Evolutionary conservation across 2,797 vertebrate genomes (phyloP).

Genomic region (Lagocephalus sceleratus): DNA sequence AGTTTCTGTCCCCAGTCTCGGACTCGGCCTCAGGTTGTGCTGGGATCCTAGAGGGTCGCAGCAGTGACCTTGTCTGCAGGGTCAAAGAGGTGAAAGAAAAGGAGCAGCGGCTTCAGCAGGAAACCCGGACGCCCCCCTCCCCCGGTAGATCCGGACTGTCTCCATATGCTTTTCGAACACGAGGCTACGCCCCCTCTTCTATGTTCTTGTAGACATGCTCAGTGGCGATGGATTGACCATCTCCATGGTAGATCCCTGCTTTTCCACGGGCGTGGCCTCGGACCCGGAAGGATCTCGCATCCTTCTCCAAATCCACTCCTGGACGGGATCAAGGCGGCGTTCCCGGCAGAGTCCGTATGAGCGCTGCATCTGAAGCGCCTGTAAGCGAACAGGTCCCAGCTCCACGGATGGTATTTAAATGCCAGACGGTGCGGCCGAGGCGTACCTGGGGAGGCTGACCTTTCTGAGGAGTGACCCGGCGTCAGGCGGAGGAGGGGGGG

Average conservation of each 20-base stretch:
- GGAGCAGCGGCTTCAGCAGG: too few species aligned
- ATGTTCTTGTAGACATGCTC: too few species aligned
- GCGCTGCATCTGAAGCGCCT: constrained; percentile 23
- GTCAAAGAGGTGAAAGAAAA: neutral
- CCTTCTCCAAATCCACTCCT: constrained; percentile 7
- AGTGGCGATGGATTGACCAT: too few species aligned
- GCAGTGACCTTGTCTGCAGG: constrained; percentile 10
- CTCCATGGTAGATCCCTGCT: too few species aligned
- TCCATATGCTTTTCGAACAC: too few species aligned
- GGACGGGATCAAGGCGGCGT: neutral
- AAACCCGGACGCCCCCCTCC: too few species aligned
- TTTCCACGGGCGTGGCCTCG: too few species aligned
- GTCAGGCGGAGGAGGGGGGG: constrained; percentile 17
- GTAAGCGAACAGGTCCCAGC: neutral
- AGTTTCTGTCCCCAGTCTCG: constrained; percentile 8
- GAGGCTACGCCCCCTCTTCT: too few species aligned
- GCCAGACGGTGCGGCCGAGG: constrained; percentile 31
- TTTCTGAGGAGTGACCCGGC: constrained; percentile 31
- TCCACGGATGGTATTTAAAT: constrained; percentile 51
- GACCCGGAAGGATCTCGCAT: too few species aligned
- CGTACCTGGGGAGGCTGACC: constrained; percentile 36
- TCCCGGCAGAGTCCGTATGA: neutral
- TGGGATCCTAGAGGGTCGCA: constrained; percentile 2
- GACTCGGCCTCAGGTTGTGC: neutral
- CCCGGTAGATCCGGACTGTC: too few species aligned